phyloP scores from a whole-genome alignment of 1,140 invertebrate species.

The Trichogramma pretiosum region DNA sequence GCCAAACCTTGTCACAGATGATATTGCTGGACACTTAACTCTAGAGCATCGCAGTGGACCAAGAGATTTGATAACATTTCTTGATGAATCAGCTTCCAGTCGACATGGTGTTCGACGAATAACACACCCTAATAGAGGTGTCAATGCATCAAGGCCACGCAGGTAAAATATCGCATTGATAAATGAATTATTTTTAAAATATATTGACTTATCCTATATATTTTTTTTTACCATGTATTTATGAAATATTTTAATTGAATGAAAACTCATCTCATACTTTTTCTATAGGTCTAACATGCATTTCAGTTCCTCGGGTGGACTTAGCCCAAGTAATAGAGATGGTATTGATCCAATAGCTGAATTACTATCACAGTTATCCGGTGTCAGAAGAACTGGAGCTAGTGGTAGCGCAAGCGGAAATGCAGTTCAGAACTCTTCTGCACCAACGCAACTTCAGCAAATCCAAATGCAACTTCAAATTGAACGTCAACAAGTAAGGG shows the following conservation, averaged over 20 bases:
- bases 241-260: neutral
- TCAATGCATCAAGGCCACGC: conserved; percentile 64
- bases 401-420: conserved; percentile 23
- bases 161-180: conserved; percentile 40
- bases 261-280: neutral
- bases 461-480: conserved; percentile 84
- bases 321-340: conserved; percentile 80
- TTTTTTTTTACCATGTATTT: conserved; percentile 4
- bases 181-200: neutral
- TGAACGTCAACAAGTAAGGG: conserved; percentile 75
- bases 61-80: conserved; percentile 77
- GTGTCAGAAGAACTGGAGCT: conserved; percentile 64
- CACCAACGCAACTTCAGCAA: conserved; percentile 74
- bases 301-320: conserved; percentile 73
- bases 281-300: conserved; percentile 75
- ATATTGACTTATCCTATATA: neutral
- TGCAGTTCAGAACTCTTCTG: conserved; percentile 48
- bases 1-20: conserved; percentile 94
- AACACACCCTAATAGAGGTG: conserved; percentile 69
- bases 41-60: conserved; percentile 85
- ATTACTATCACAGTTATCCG: conserved; percentile 83
- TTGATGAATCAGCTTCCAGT: conserved; percentile 78
- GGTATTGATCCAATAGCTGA: conserved; percentile 89
- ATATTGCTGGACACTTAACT: conserved; percentile 92
- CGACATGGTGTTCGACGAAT: conserved; percentile 77